Evolutionary conservation across 2,888 invertebrate species (phyloP).

Genomic region (Lasiommata megera): DNA sequence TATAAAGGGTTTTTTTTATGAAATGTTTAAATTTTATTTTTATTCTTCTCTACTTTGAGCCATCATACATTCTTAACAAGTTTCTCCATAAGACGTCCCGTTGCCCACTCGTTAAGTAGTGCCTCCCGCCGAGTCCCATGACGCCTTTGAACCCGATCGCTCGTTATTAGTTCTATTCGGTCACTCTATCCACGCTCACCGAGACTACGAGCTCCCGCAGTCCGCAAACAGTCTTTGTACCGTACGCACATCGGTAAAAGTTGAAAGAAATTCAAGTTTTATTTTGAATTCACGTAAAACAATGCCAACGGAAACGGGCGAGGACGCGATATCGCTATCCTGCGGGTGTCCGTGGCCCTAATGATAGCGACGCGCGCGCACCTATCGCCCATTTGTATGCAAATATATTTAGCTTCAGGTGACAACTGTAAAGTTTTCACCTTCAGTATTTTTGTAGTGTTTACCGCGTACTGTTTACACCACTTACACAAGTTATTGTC

Average conservation of each 20-base stretch:
- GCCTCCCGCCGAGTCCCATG: slow-evolving; percentile 61
- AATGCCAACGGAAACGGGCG: slow-evolving; percentile 65
- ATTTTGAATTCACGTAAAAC: slow-evolving; percentile 57
- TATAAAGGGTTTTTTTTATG: too few relatives aligned
- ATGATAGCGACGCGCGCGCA: slow-evolving; percentile 61
- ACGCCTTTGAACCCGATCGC: slow-evolving; percentile 75
- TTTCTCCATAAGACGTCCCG: slow-evolving; percentile 27
- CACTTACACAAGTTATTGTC: background rate
- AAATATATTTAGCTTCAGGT: slow-evolving; percentile 59
- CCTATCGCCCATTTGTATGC: slow-evolving; percentile 69
- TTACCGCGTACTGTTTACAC: slow-evolving; percentile 40
- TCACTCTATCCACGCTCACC: slow-evolving; percentile 61
- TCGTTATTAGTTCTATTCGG: slow-evolving; percentile 74
- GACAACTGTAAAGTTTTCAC: slow-evolving; percentile 35
- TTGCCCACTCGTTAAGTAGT: slow-evolving; percentile 52
- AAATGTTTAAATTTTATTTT: background rate
- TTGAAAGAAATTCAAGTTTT: slow-evolving; percentile 43
- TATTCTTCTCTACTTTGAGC: background rate
- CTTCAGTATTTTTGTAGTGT: slow-evolving; percentile 54
- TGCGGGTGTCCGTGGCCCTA: slow-evolving; percentile 79
- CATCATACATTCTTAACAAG: slow-evolving; percentile 22
- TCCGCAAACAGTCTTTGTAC: slow-evolving; percentile 63
- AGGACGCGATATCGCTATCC: slow-evolving; percentile 71
- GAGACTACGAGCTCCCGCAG: slow-evolving; percentile 63
- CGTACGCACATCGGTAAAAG: slow-evolving; percentile 54